Base-by-base conservation (phyloP, 2,113 vertebrate species). In the Paracanthobrama guichenoti region DNA sequence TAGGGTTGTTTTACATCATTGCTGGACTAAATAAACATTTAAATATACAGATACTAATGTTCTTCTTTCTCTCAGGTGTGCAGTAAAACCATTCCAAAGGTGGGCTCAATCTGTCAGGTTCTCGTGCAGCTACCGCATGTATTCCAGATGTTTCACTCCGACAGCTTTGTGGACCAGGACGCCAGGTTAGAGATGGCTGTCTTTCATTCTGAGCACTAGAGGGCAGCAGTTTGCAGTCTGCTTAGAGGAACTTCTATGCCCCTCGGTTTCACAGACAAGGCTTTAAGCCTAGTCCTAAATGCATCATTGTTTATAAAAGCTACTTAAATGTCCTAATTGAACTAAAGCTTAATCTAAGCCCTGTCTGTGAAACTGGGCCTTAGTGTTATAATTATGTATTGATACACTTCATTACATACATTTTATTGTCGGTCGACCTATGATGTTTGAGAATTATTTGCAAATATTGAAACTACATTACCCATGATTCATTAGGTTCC, bases 61-160 rank as follows among this genome's bases (percentile, higher is more conserved):
- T 48, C 64, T 82, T 18, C 13, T 57, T 4, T 79, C 6, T 84
- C 66, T 0, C 90, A 99, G 98, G 92, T 98, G 87, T 89, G 94
- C 0, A 67, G 94, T 62, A 97, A 96, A 90, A 98, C 95, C 0
- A 74, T 96, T 66, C 96, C 95, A 0, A 89, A 93, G 88, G 93
- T 89, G 0, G 97, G 97, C 18, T 97, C 96, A 85, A 98, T 99
- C 88, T 96, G 95, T 88, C 98, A 95, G 0, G 95, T 99, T 69
- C 85, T 97, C 84, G 95, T 97, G 67, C 98, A 99, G 91, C 94
- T 99, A 84, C 98, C 98, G 13, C 98, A 99, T 0, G 95, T 98
- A 55, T 98, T 99, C 85, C 97, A 97, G 90, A 95, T 96, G 87
- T 92, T 99, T 57, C 91, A 95, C 59, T 92, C 92, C 0, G 93